Base-by-base conservation (phyloP, 2,888 invertebrate species). In the Pantelozetes paolii region DNA sequence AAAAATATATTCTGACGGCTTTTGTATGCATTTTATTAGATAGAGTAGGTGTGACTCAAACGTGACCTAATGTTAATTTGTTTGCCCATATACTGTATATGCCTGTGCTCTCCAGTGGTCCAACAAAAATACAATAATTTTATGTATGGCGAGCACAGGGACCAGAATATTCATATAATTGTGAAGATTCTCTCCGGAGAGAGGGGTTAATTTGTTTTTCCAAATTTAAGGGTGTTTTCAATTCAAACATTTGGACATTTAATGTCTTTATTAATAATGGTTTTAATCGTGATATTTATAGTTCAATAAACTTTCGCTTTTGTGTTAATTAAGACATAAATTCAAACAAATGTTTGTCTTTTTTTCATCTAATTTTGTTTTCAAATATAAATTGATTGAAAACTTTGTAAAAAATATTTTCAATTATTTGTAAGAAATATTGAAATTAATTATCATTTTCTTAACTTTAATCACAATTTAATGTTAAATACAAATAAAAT, bases 31-130 rank as follows among this genome's bases (percentile, higher is more conserved):
- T 64, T 64, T 64, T 57, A 64, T 40, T 64, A 57, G 23, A 32
- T 64, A 64, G 64, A 64, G 64, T 64, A 64, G 64, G 64, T 64
- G 64, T 64, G 64, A 64, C 64, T 23, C 64, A 64, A 20, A 64
- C 64, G 64, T 64, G 64, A 64, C 40, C 11, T 40, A 3, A 3
- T 32, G 32, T 32, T 64, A 64, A 64, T 64, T 64, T 54, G 54
- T 11, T 30, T n/a, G n/a, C n/a, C n/a, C n/a, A 62, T 23, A 36
- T 40, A 30, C 57, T 15, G 30, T 45, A 45, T 36, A 5, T 36
- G 9, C 36, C 36, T 36, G 36, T 8, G 36, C 45, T 15, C 45
- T 45, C 45, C 6, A 13, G 11, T 45, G 36, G 5, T 5, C 11
- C 36, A 5, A 11, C 45, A 45, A 13, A 11, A 11, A 45, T 45